Base-by-base conservation (phyloP, 2,888 invertebrate species). In the Lasioglossum marginatum region DNA sequence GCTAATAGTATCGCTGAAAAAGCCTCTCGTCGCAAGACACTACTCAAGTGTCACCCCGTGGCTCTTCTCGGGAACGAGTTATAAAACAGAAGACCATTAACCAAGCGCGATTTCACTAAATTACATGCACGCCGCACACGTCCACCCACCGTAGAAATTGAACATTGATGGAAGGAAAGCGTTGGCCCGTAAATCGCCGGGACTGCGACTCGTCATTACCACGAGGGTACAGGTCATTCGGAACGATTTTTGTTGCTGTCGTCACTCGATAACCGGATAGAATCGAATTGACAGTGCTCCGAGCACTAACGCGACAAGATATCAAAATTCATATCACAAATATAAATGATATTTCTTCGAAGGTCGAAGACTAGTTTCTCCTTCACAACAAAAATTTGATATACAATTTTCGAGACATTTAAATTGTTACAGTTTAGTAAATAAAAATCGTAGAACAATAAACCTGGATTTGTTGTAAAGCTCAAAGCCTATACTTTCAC, bases 121-220 rank as follows among this genome's bases (percentile, higher is more conserved):
- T 68, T 68, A 68, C 68, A 68, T 37, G 68, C 68, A 37, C 68
- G 68, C 37, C 23, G 68, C 37, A 40, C 68, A 68, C 68, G 68
- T 68, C 68, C 68, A 68, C 68, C 68, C 68, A 68, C 68, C 37
- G 68, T 37, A 37, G 37, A 68, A 66, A 66, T 66, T 66, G 66
- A 66, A 37, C 37, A 68, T 68, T 40, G 68, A 68, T 34, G 68
- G 37, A 68, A 68, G 68, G 68, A 68, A 68, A 68, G 68, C 68
- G 34, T 37, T 37, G 12, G 37, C 37, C 68, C 68, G 68, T 68
- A 68, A 68, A 34, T 37, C 68, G 19, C 34, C 37, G 68, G 14
- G 23, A 37, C 23, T 23, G 37, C 37, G 31, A 66, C 31, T 34
- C 66, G 31, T 66, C 34, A 66, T 34, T 66, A 66, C 66, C 6